These are phyloP conservation scores for Hestina assimilis DNA, from an alignment of 1,140 invertebrate species.

Conservation along the genomic window DNA sequence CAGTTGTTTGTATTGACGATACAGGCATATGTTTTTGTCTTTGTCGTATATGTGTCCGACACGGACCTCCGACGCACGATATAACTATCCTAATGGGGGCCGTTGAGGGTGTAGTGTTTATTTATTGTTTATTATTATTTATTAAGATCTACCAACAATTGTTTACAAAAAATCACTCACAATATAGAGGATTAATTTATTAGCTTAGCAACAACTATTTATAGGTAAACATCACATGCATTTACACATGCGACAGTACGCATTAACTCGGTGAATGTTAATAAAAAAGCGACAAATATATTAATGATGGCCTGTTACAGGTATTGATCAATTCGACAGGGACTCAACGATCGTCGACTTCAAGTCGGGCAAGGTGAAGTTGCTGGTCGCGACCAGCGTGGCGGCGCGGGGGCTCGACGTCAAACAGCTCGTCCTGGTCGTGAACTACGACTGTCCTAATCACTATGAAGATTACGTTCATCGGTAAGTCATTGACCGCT, in stretches of 20 bases:
- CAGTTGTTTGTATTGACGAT: no score
- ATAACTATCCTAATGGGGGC: no score
- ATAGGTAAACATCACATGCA: neutral
- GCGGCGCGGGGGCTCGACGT: conserved; percentile 98
- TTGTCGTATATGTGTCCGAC: no score
- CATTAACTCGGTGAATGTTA: neutral
- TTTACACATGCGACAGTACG: conserved; percentile 8
- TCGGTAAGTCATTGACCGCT: conserved; percentile 56
- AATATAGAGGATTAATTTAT: no score
- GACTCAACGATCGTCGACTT: conserved; percentile 99
- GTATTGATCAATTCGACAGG: conserved; percentile 98
- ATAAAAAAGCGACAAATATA: conserved; percentile 48
- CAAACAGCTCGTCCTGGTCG: conserved; percentile 97
- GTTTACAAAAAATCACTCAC: no score
- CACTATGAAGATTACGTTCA: conserved; percentile 99
- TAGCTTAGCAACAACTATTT: neutral
- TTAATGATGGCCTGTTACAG: conserved; percentile 71
- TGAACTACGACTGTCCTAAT: conserved; percentile 99
- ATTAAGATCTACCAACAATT: no score
- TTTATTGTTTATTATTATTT: no score
- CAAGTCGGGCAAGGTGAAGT: conserved; percentile 93
- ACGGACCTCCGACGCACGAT: no score
- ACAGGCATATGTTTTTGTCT: no score
- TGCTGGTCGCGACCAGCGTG: conserved; percentile 96
- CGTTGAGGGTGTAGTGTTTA: no score